Base-by-base conservation (phyloP, 2,113 vertebrate species). In the Tupaia tana region DNA sequence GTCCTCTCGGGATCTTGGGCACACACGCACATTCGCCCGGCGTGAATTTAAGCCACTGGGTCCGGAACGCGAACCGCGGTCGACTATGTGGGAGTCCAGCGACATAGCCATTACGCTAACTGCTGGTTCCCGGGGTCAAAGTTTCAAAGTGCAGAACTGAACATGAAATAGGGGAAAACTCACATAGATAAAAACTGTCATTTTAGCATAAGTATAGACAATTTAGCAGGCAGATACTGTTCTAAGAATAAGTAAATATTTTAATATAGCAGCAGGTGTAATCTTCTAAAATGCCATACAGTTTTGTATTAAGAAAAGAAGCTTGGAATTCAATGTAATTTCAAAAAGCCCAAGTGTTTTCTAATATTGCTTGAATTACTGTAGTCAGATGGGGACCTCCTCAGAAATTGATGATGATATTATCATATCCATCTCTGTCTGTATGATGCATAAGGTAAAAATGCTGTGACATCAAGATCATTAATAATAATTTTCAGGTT, bases 401-500 rank as follows among this genome's bases (percentile, higher is more conserved):
- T 52, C 31, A 70, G 25, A 79, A 96, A 94, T 1, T 87, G 27
- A 31, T 73, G 29, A 63, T 25, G 67, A 64, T 96, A 71, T 96
- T 52, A 94, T 63, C 12, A 59, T 74, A 87, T 82, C 52, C 22
- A 91, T 93, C 67, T 95, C 15, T 92, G 61, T 92, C 70, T 16
- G 6, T 63, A 7, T 77, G 43, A 77, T 83, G 15, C 7, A 79
- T 22, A 22, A 71, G 25, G 22, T 80, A 78, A 94, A 96, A 70
- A 29, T 78, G 74, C 58, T 95, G 18, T 92, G 58, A 92, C 78
- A 81, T 69, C n/a, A 79, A 91, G 43, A 70, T 83, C 34, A 87
- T 92, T 95, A 94, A 83, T 94, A 78, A 94, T 56, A 79, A 92
- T 74, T 82, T 61, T 93, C 6, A 89, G 24, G 15, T 86, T 93